Evolutionary conservation across 2,888 invertebrate genomes (phyloP).

Genomic region (Leptogaster cylindrica): DNA sequence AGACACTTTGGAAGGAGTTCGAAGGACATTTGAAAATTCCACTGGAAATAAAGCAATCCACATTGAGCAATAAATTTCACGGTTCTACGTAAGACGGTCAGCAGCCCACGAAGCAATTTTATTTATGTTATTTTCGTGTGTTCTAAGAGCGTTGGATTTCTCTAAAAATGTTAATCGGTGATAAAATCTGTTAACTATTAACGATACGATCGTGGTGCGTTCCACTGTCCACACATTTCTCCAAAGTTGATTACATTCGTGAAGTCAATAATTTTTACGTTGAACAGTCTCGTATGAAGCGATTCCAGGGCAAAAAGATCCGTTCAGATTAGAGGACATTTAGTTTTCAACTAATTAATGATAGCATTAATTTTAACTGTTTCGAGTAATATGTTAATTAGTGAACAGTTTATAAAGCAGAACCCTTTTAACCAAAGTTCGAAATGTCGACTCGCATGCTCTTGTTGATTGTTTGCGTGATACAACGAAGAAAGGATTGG

Average conservation of each 20-base stretch:
- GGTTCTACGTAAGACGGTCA: no score
- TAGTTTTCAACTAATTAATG: conserved; percentile 22
- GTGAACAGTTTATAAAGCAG: not conserved
- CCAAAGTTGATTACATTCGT: not conserved
- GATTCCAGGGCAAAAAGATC: not conserved
- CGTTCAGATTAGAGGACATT: not conserved
- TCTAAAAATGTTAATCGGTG: conserved; percentile 15
- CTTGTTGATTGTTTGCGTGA: not conserved
- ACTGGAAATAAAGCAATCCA: no score
- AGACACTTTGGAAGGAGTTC: no score
- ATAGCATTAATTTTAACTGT: conserved; percentile 8
- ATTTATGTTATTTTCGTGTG: no score
- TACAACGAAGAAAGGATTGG: no score
- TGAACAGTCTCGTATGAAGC: not conserved
- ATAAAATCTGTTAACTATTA: not conserved
- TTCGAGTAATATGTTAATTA: conserved; percentile 19
- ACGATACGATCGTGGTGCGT: not conserved
- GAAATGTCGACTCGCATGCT: not conserved
- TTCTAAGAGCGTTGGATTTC: no score
- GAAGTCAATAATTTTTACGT: conserved; percentile 14
- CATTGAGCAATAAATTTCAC: no score
- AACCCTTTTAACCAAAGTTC: not conserved
- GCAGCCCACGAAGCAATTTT: no score
- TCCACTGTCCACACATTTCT: no score
- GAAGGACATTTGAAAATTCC: no score